Percentiles rank a stretch among this genome's conserved stretches.
Conservation (phyloP, 2,797 vertebrate species). For the Chelidonichthys spinosus region DNA sequence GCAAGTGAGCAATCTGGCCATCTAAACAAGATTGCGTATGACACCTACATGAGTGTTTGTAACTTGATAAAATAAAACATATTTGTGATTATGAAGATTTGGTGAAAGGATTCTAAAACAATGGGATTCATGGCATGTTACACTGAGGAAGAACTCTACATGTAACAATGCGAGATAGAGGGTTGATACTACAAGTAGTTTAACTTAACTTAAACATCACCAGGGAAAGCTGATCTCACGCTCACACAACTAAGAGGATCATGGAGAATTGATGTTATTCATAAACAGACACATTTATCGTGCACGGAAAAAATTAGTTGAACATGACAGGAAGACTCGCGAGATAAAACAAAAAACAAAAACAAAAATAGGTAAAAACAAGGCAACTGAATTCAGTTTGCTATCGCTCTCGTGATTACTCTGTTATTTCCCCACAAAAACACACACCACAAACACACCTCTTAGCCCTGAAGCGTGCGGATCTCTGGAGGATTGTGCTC, state of each 20-base stretch:
- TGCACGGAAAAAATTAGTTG: slow-evolving; percentile 7
- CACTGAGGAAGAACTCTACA: background rate
- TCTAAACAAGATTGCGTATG: background rate
- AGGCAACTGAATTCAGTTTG: slow-evolving; percentile 20
- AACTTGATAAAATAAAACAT: background rate
- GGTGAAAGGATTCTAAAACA: background rate
- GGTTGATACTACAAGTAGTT: background rate
- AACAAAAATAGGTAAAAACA: too few relatives aligned
- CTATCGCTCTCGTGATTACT: slow-evolving; percentile 37
- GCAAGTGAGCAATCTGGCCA: too few relatives aligned
- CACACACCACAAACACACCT: slow-evolving; percentile 67
- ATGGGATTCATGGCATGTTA: background rate
- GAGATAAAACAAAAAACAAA: background rate
- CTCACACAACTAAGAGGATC: background rate
- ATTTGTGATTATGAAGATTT: background rate
- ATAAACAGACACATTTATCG: background rate
- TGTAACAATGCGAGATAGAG: too few relatives aligned
- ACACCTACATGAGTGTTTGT: background rate
- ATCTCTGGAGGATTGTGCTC: slow-evolving; percentile 75
- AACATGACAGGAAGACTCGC: background rate
- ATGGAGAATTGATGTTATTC: background rate
- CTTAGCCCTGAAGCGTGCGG: slow-evolving; percentile 70
- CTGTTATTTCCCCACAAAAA: slow-evolving; percentile 34
- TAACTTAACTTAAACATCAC: slow-evolving; percentile 1
- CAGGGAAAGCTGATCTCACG: background rate